Evolutionary conservation across 2,888 invertebrate genomes (phyloP), one percentile per base, ranked within the genome.

Genomic region (Ophion slaviceki): DNA sequence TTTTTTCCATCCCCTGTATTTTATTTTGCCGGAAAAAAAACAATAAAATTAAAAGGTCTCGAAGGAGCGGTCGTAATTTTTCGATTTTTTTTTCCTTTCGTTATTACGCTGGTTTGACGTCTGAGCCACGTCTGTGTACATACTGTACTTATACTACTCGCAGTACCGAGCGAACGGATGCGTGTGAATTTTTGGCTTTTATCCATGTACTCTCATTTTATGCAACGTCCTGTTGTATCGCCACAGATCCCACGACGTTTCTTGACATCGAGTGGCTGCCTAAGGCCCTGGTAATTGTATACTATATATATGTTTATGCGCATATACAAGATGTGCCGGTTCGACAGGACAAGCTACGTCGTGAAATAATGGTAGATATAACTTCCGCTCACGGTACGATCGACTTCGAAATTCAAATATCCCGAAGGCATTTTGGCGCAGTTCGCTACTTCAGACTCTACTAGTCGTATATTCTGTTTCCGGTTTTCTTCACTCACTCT

Each of bases 391-490:
- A 89, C 87, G 85, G 87, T 79, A 85, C 88, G 86, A 89, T 89
- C 88, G 74, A 87, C 87, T 88, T 89, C 88, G 80, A 86, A 87
- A 89, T 89, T 87, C 84, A 83, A 89, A 88, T 88, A 90, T 90
- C 84, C 85, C 75, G 80, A 24, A 82, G 76, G 80, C 70, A 70
- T 84, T 84, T 84, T 84, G 84, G 84, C 84, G 80, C 61, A 74
- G 66, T 66, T 75, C n/a, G 57, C 24, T 36, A 45, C 70, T 24
- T 32, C 40, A 62, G 45, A 75, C 66, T 80, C 76, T 61, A 80
- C 80, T 77, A 80, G 61, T 66, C 80, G 57, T 71, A 76, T 66
- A 80, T 76, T 62, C 75, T 76, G 77, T 84, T 72, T 76, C 64
- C 68, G 59, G 36, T 72, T 36, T 72, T 76, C 66, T 67, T 72